Percentiles rank a stretch among this genome's conserved stretches.
These are phyloP conservation scores for Drosophila parabipectinata DNA, from an alignment of 1,140 invertebrate genomes.

Conservation along the genomic window DNA sequence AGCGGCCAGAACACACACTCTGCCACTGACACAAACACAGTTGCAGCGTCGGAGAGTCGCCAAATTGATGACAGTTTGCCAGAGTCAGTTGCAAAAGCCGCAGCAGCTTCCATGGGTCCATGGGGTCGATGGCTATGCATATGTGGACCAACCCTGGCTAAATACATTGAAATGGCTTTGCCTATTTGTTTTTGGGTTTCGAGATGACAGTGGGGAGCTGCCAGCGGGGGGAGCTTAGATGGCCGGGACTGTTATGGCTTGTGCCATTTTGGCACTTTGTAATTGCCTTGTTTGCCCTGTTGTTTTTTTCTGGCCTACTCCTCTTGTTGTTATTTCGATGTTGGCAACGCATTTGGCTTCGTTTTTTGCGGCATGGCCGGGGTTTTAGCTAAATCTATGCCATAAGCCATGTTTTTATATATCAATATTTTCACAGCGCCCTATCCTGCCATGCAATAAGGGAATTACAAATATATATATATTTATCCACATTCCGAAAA, in stretches of 20 bases:
- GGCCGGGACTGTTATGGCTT: constrained; percentile 69
- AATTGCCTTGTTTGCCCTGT: constrained; percentile 78
- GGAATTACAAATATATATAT: constrained; percentile 42
- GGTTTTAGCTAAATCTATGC: constrained; percentile 67
- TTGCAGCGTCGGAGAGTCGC: constrained; percentile 46
- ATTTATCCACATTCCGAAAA: not conserved
- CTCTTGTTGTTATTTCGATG: constrained; percentile 65
- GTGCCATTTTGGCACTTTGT: constrained; percentile 80
- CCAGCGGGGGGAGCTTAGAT: constrained; percentile 14
- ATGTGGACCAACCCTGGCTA: constrained; percentile 70
- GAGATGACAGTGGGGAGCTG: not conserved
- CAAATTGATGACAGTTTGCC: constrained; percentile 81
- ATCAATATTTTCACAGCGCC: constrained; percentile 67
- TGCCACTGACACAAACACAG: constrained; percentile 16
- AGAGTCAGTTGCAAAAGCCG: constrained; percentile 76
- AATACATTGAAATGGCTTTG: constrained; percentile 80
- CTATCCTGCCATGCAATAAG: constrained; percentile 27
- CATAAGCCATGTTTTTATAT: constrained; percentile 72
- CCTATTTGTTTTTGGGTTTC: constrained; percentile 75
- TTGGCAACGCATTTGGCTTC: constrained; percentile 68
- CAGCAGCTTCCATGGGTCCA: constrained; percentile 54
- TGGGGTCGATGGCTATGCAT: constrained; percentile 52
- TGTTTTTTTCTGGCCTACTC: constrained; percentile 63
- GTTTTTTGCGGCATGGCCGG: constrained; percentile 49
- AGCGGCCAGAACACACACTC: constrained; percentile 11